A percentile compares a stretch with the other conserved stretches of the same genome.
Conservation (phyloP, 2,113 vertebrate species). For the Scortum barcoo region DNA sequence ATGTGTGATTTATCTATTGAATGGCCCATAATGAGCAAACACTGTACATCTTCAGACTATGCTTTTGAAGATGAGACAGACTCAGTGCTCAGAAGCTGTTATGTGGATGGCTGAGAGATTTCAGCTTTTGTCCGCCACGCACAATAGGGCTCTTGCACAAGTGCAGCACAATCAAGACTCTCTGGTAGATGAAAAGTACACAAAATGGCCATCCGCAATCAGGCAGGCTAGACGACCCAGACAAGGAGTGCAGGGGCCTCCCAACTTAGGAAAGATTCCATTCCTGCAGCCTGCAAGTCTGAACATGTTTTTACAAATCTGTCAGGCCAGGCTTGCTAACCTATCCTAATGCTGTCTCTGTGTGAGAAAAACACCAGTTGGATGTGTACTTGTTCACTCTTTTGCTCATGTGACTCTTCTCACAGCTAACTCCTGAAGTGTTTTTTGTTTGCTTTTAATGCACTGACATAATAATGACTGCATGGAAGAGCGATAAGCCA, state of each 20-base stretch:
- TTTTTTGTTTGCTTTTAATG: constrained; percentile 61
- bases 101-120: constrained; percentile 75
- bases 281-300: constrained; percentile 64
- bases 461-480: constrained; percentile 28
- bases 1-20: constrained; percentile 84
- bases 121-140: constrained; percentile 77
- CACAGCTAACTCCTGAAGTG: constrained; percentile 34
- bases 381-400: constrained; percentile 26
- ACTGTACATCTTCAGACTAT: constrained; percentile 75
- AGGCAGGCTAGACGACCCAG: constrained; percentile 68
- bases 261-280: constrained; percentile 59
- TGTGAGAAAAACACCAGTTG: constrained; percentile 48
- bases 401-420: constrained; percentile 34
- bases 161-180: constrained; percentile 83
- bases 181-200: constrained; percentile 79
- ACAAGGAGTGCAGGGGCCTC: constrained; percentile 49
- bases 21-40: constrained; percentile 84
- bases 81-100: constrained; percentile 68
- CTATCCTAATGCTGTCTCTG: constrained; percentile 41
- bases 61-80: constrained; percentile 80
- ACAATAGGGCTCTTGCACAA: constrained; percentile 82
- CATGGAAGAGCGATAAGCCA: constrained; percentile 49
- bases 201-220: constrained; percentile 84
- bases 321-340: constrained; percentile 45
- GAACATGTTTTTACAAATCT: constrained; percentile 69